phyloP scores from a whole-genome alignment of 2,888 invertebrate genomes.

The Dynastes hyllus region DNA sequence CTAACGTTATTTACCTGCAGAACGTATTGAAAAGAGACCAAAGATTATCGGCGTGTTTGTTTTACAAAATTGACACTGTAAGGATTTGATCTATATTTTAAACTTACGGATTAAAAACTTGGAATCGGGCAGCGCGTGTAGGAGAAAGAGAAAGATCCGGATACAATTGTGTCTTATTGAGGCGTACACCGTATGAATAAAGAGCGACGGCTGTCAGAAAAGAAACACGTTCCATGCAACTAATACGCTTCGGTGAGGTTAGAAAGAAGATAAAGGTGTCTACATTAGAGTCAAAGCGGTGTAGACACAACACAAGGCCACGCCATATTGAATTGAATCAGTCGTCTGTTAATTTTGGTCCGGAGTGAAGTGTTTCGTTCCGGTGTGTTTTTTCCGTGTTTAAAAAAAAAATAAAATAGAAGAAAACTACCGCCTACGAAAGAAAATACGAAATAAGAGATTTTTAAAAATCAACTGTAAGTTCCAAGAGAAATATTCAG shows the following conservation, averaged over 20 bases:
- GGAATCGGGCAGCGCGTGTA: constrained; percentile 26
- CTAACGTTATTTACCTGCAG: constrained; percentile 30
- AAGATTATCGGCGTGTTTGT: constrained; percentile 47
- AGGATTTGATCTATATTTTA: constrained; percentile 54
- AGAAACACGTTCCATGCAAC: constrained; percentile 56
- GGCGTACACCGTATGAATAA: constrained; percentile 64
- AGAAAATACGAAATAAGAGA: constrained; percentile 42
- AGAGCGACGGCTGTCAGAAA: constrained; percentile 56
- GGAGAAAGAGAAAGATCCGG: constrained; percentile 57
- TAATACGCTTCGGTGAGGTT: constrained; percentile 59
- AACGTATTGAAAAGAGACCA: constrained; percentile 49
- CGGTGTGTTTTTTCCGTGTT: constrained; percentile 65
- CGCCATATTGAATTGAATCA: constrained; percentile 77
- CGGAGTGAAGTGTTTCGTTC: constrained; percentile 68
- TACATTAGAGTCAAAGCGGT: constrained; percentile 58
- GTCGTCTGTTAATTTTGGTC: constrained; percentile 75
- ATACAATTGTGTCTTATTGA: constrained; percentile 54
- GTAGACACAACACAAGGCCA: constrained; percentile 72
- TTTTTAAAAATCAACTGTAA: constrained; percentile 48
- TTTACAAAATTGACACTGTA: constrained; percentile 52
- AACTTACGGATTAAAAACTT: constrained; percentile 55
- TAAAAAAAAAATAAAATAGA: constrained; percentile 53
- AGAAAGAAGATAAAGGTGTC: constrained; percentile 60
- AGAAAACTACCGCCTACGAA: constrained; percentile 18
- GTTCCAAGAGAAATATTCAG: constrained; percentile 53